Base-by-base conservation (phyloP, 2,113 vertebrate genomes). In the Centropristis striata region DNA sequence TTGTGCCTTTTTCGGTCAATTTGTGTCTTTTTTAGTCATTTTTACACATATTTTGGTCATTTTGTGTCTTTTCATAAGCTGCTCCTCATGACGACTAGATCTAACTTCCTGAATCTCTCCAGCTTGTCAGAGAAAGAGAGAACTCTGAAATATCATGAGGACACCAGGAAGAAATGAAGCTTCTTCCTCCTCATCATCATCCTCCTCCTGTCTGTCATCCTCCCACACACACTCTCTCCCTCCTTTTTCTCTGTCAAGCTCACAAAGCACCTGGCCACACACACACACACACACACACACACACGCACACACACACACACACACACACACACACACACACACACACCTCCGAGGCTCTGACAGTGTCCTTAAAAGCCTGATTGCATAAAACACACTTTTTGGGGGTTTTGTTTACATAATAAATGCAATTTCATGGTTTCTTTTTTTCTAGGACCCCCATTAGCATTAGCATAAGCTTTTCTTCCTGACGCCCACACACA, bases 161-260 rank as follows among this genome's bases (percentile, higher is more conserved):
- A 36, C 16, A 53, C 21, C 23, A n/a, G 44, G 27, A 11, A 47
- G 23, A 51, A 8, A 55, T 14, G 21, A 37, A 46, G 50, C 15
- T 55, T 36, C 47, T 51, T 21, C 65, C 28, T 50, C 64, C 20
- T 51, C 28, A 51, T 67, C 64, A 20, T 67, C 65, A 4, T 3
- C 6, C 32, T 32, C 4, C 32, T 4, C 44, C 37, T 42, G 16
- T 42, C 58, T 5, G 2, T 60, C 36, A 41, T 41, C 58, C 36
- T 25, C 50, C 21, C 25, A 25, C 39, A 8, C 21, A 18, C n/a
- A n/a, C 2, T 23, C 21, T 3, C 21, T 3, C 9, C 25, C 39
- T 25, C 41, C 42, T 46, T 46, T 61, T 44, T 41, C 21, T 64
- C 60, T 47, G 32, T 32, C 32, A 32, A 32, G 32, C 32, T 32